phyloP scores from a whole-genome alignment of 2,113 vertebrate species.

The Pluvialis apricaria region DNA sequence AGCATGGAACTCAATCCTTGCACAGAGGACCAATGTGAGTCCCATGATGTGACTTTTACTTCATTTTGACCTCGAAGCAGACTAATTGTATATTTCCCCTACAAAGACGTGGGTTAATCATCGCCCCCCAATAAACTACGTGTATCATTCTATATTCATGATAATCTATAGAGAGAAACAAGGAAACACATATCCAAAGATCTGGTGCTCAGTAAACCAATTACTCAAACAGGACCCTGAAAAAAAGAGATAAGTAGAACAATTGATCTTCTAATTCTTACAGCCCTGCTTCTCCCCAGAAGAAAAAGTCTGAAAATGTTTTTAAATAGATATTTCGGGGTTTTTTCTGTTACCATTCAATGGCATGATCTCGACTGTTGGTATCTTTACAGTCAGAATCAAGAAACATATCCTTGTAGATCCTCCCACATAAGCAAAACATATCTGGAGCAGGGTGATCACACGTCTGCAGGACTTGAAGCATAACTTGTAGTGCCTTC shows the following conservation, averaged over 20 bases:
- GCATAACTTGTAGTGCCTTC: constrained; percentile 88
- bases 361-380: constrained; percentile 85
- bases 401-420: constrained; percentile 96
- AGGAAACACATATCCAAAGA: not conserved
- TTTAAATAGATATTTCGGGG: not conserved
- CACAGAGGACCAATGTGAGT: rapidly evolving
- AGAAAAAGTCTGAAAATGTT: not conserved
- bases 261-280: not conserved
- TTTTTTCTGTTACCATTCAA: constrained; percentile 82
- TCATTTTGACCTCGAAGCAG: not conserved
- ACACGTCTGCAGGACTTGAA: constrained; percentile 86
- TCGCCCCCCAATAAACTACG: not conserved
- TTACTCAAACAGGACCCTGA: not conserved
- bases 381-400: constrained; percentile 90
- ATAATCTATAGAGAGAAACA: not conserved
- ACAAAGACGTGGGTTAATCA: not conserved
- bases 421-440: constrained; percentile 94
- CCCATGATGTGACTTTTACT: not conserved
- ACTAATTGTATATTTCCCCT: not conserved
- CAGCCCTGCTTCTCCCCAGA: not conserved
- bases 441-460: constrained; percentile 90
- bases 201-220: not conserved
- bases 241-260: not conserved
- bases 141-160: not conserved
- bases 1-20: not conserved